phyloP scores from a whole-genome alignment of 2,797 vertebrate genomes.

The Notamacropus eugenii region DNA sequence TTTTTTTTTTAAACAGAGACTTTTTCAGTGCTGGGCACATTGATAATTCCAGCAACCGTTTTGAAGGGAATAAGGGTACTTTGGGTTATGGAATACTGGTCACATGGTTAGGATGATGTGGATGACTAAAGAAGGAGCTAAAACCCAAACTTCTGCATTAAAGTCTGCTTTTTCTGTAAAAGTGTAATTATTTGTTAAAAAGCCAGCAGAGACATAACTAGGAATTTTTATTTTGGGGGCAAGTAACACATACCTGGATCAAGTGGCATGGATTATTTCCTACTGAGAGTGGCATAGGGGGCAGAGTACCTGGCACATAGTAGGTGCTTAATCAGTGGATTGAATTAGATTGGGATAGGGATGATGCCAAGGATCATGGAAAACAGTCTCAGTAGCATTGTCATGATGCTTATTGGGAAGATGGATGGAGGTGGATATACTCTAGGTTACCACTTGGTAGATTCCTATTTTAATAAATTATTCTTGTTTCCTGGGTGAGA shows the following conservation, averaged over 20 bases:
- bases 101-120: background rate
- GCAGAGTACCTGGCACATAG: background rate
- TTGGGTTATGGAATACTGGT: too few relatives aligned
- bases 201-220: background rate
- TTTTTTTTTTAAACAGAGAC: too few relatives aligned
- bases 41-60: background rate
- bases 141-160: background rate
- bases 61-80: background rate
- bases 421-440: too few relatives aligned
- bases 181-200: background rate
- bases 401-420: too few relatives aligned
- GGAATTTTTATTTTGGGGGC: background rate
- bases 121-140: background rate
- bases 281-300: background rate
- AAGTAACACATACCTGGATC: background rate
- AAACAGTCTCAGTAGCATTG: background rate
- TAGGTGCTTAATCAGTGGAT: too few relatives aligned
- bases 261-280: background rate
- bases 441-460: too few relatives aligned
- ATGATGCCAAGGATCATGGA: background rate
- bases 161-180: background rate
- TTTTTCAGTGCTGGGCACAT: background rate
- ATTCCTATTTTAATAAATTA: background rate
- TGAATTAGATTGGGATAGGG: background rate
- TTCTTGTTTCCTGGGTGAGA: background rate